phyloP scores from a whole-genome alignment of 2,888 invertebrate species.

The Maniola hyperantus region DNA sequence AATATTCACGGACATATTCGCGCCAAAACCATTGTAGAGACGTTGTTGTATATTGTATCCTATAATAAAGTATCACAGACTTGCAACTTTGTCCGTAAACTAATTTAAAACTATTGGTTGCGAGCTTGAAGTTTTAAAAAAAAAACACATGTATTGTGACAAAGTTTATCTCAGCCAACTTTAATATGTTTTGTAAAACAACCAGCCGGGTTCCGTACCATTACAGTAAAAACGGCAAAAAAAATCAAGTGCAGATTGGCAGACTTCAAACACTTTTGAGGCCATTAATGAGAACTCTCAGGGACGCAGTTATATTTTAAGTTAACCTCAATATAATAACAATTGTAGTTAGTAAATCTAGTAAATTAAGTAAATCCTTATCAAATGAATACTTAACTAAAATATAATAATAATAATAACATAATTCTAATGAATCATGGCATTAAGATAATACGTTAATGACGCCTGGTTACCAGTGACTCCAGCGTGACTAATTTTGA shows the following conservation, averaged over 20 bases:
- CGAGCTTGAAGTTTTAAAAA: too few relatives aligned
- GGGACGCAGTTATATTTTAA: too few relatives aligned
- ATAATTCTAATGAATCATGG: slow-evolving; percentile 26
- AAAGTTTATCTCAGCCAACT: too few relatives aligned
- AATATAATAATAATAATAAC: neutral
- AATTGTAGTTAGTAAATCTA: too few relatives aligned
- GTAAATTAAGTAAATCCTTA: neutral
- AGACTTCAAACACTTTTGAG: too few relatives aligned
- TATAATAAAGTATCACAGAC: neutral
- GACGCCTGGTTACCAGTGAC: slow-evolving; percentile 16
- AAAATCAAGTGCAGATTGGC: too few relatives aligned
- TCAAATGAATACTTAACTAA: neutral
- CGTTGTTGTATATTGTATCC: neutral
- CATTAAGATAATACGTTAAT: slow-evolving; percentile 26
- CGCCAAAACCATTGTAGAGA: slow-evolving; percentile 32
- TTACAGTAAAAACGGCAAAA: too few relatives aligned
- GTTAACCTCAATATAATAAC: too few relatives aligned
- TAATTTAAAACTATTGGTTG: neutral
- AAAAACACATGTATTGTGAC: too few relatives aligned
- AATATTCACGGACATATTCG: slow-evolving; percentile 31
- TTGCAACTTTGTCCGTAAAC: neutral
- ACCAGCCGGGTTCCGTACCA: too few relatives aligned
- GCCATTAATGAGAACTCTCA: too few relatives aligned
- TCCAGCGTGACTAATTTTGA: slow-evolving; percentile 32
- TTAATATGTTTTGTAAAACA: too few relatives aligned